Base-by-base conservation (phyloP, 2,113 vertebrate genomes). In the Clupea harengus region DNA sequence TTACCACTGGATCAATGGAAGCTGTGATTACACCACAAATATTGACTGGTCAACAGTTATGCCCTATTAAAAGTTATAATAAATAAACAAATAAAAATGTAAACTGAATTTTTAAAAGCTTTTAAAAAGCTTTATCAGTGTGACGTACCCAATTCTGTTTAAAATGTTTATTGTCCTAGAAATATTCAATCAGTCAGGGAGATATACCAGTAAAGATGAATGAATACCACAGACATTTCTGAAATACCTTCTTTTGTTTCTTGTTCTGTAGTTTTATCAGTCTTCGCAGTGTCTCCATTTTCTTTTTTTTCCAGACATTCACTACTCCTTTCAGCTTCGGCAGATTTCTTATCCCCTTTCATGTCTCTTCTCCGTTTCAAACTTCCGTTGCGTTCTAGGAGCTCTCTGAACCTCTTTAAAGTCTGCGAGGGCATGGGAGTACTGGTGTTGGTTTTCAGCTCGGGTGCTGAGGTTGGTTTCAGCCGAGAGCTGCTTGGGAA, bases 351-450 rank as follows among this genome's bases (percentile, higher is more conserved):
- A 39, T 39, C 39, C 39, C 39, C 39, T 39, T 39, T 39, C 39
- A 39, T 39, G 39, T 39, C n/a, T 2, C 39, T 1, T 15, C 1
- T 81, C 67, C 50, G 0, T 22, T 60, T 81, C 45, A 46, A 18
- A 13, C 44, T 60, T 78, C 6, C 4, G 45, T 13, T 87, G 32
- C 83, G 46, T 32, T 87, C 87, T 45, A 88, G 80, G 0, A 92
- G 81, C 22, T 91, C 86, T 39, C 89, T 45, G 45, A 91, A 85
- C 25, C 89, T 90, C 75, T 90, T 89, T 49, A 91, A 78, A 17
- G 46, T 83, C 6, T 60, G 9, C 81, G 81, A 50, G 6, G 54
- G 17, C 39, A 8, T 18, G 0, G 75, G n/a, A 0, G 5, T 52
- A 57, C 87, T 88, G 8, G 0, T 2, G 7, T 0, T 2, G 4